Evolutionary conservation across 2,888 invertebrate species (phyloP), one percentile per base, ranked within the genome.

Genomic region (Cybosia mesomella): DNA sequence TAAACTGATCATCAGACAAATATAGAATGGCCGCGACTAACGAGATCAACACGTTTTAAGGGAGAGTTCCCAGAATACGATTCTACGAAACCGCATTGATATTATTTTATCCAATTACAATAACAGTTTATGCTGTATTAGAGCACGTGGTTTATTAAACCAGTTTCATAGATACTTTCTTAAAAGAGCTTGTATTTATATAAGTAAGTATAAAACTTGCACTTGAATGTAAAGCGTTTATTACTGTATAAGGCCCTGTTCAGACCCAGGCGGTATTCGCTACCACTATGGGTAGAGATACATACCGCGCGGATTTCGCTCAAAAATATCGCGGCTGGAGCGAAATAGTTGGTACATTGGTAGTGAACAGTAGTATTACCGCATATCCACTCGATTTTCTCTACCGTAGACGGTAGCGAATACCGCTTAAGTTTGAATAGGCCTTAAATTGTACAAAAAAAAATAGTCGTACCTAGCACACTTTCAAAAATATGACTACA

Each of bases 31-130:
- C 24, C 34, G 55, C 63, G 58, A 61, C 80, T 76, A 75, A 81
- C 71, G 73, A 75, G 73, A 74, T 74, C 71, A 77, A 79, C 63
- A 70, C 70, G 71, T 61, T n/a, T 63, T 71, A 71, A 72, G 72
- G 70, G 67, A 28, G 61, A 24, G 68, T 74, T 72, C 61, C 59
- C 59, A 64, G 58, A 69, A 63, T 32, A 58, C 55, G 70, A 66
- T 55, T 62, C 0, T 18, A 55, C 55, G 58, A 32, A 54, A 69
- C 21, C 36, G 18, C 28, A 28, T n/a, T 62, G 18, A 62, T n/a
- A 66, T 21, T 55, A 61, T 64, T n/a, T 2, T 21, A n/a, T 13
- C 36, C 36, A 32, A 5, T 58, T 57, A 32, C 15, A 62, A 39
- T 55, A n/a, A 58, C 18, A 34, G 18, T 28, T 54, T 59, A 11